Evolutionary conservation across 2,888 invertebrate genomes (phyloP).

Genomic region (Meteorus cinctellus): DNA sequence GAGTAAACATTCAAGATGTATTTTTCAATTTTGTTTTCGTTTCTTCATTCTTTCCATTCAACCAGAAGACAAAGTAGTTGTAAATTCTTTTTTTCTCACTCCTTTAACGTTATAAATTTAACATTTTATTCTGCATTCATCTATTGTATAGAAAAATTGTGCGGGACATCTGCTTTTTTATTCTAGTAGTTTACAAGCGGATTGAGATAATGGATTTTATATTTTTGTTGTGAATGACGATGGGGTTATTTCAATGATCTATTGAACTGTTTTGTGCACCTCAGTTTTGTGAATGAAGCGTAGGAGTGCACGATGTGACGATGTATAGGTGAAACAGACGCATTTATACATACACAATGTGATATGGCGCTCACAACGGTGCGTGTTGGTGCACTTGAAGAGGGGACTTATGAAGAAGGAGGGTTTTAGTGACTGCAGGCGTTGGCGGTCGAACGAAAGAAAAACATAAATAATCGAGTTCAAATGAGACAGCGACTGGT

Average conservation of each 20-base stretch:
- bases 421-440: slow-evolving; percentile 70
- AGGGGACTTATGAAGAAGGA: slow-evolving; percentile 57
- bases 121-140: background rate
- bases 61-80: slow-evolving; percentile 2
- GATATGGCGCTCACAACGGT: slow-evolving; percentile 40
- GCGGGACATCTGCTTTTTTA: background rate
- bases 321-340: background rate
- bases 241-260: slow-evolving; percentile 3
- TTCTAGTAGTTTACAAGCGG: background rate
- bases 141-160: background rate
- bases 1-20: slow-evolving; percentile 28
- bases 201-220: background rate
- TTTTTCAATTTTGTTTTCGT: background rate
- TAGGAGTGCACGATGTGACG: slow-evolving; percentile 13
- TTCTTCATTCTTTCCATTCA: background rate
- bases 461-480: slow-evolving; percentile 73
- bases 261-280: slow-evolving; percentile 21
- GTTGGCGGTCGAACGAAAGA: slow-evolving; percentile 65
- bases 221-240: background rate
- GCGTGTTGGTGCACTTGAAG: slow-evolving; percentile 52
- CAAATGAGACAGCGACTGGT: slow-evolving; percentile 68
- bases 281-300: slow-evolving; percentile 11
- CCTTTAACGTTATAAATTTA: background rate
- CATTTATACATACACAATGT: background rate
- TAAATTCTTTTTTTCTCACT: background rate